Percentiles rank a stretch among this genome's conserved stretches.
Conservation (phyloP, 2,113 vertebrate genomes). For the Mugil cephalus region DNA sequence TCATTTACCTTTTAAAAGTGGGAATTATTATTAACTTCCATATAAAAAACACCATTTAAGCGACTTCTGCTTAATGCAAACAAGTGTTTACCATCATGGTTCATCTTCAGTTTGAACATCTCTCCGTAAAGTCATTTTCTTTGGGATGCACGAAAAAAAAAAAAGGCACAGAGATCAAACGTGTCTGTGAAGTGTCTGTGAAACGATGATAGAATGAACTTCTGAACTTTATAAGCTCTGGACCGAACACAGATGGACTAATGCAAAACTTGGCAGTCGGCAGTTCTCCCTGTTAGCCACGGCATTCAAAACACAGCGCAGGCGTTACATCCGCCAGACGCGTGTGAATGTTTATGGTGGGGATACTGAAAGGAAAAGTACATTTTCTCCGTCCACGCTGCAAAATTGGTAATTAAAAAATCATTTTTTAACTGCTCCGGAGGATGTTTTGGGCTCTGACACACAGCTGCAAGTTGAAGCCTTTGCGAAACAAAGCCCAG, state of each 20-base stretch:
- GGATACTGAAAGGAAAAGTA: neutral
- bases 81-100: neutral
- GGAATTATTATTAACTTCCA: no score
- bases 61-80: neutral
- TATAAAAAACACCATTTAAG: no score
- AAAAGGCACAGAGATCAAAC: neutral
- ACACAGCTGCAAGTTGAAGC: neutral
- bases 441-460: neutral
- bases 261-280: no score
- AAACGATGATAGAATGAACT: conserved; percentile 20
- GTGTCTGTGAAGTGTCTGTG: conserved; percentile 5
- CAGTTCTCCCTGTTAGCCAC: neutral
- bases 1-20: no score
- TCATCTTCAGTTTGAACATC: neutral
- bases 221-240: conserved; percentile 2
- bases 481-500: neutral
- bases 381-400: no score
- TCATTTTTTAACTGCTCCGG: neutral
- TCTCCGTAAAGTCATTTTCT: neutral
- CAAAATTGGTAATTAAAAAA: no score
- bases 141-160: neutral
- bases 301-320: conserved; percentile 20
- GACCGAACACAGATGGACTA: neutral
- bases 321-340: conserved; percentile 16
- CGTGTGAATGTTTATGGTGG: conserved; percentile 15